phyloP scores from a whole-genome alignment of 2,888 invertebrate genomes.

The Phalera bucephala region DNA sequence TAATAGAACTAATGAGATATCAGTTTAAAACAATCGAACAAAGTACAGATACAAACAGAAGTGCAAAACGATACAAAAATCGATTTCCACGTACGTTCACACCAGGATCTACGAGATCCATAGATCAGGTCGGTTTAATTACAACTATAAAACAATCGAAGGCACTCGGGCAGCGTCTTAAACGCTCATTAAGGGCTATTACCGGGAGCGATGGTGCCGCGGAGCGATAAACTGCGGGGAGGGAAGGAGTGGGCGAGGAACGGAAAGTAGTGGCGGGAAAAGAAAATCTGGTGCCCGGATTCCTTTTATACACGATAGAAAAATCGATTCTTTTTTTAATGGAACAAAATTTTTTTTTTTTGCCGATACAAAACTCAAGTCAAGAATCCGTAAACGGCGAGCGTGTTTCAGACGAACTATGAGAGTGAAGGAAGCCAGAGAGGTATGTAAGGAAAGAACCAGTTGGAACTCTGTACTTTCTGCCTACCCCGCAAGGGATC shows the following conservation, averaged over 20 bases:
- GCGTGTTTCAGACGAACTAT: no score
- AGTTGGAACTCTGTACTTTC: no score
- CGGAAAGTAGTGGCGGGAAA: constrained; percentile 13
- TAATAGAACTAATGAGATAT: no score
- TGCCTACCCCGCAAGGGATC: no score
- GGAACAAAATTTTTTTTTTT: no score
- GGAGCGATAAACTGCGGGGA: constrained; percentile 58
- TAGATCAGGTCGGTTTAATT: constrained; percentile 70
- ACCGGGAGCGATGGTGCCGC: constrained; percentile 54
- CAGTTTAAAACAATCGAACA: no score
- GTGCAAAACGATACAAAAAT: constrained; percentile 32
- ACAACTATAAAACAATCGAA: constrained; percentile 75
- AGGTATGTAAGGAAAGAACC: no score
- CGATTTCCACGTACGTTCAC: constrained; percentile 55
- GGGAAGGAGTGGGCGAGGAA: constrained; percentile 31
- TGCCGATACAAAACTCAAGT: no score
- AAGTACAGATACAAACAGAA: no score
- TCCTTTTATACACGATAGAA: background rate
- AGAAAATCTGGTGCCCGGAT: background rate
- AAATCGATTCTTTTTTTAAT: background rate
- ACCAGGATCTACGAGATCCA: constrained; percentile 48
- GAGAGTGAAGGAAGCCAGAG: no score
- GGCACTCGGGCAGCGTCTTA: constrained; percentile 57
- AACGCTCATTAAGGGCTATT: constrained; percentile 74
- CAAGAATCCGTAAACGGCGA: no score